Percentiles rank a stretch among this genome's conserved stretches.
Conservation (phyloP, 92 coral and sea anemone species). For the Diadumene lineata region DNA sequence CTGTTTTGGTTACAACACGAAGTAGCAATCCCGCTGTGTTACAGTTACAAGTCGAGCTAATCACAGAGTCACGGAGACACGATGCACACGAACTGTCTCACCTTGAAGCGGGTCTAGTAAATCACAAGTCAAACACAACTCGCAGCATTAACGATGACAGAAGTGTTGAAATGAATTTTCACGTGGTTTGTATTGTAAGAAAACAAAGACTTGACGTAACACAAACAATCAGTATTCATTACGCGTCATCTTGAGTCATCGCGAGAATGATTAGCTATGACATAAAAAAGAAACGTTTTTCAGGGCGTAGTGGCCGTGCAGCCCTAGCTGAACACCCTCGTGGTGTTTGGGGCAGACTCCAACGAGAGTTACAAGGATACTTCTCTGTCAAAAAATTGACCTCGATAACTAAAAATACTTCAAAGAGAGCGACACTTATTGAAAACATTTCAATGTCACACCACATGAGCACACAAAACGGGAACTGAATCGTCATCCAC, state of each 20-base stretch:
- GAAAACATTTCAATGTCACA: not conserved
- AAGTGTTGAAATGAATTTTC: conserved; percentile 47
- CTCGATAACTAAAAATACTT: not conserved
- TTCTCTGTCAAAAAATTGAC: not conserved
- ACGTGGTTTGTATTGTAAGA: conserved; percentile 63
- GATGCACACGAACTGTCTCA: not conserved
- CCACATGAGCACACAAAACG: not conserved
- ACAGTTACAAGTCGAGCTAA: not conserved
- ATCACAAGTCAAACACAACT: conserved; percentile 21
- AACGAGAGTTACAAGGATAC: not conserved
- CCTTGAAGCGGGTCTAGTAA: not conserved
- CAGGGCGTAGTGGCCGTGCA: not conserved
- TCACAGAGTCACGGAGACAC: not conserved
- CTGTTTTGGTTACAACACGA: not conserved
- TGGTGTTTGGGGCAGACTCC: not conserved
- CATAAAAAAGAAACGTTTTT: not conserved
- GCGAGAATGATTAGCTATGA: not conserved
- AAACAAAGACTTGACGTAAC: conserved; percentile 50
- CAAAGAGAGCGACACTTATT: not conserved
- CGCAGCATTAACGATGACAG: conserved; percentile 15
- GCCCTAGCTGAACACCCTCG: not conserved
- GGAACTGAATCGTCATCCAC: too few species aligned
- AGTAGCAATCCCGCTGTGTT: not conserved
- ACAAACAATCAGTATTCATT: conserved; percentile 40
- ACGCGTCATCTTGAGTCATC: conserved; percentile 7